A percentile compares a stretch with the other conserved stretches of the same genome.
These are phyloP conservation scores for Psococerastis gibbosa DNA, from an alignment of 2,888 invertebrate species.

Conservation along the genomic window DNA sequence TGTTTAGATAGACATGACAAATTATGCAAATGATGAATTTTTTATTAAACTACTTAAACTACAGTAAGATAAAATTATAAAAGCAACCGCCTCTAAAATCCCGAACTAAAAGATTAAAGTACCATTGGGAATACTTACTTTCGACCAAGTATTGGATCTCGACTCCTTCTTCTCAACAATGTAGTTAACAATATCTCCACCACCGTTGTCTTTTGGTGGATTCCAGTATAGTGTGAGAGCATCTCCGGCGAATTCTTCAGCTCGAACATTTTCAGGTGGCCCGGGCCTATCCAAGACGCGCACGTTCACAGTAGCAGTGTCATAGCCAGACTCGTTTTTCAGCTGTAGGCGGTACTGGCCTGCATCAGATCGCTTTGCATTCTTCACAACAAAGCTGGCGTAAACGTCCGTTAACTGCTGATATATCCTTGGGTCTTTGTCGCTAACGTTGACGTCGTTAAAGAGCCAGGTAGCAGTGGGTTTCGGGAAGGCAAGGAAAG, in stretches of 20 bases:
- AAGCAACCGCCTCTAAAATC: background rate
- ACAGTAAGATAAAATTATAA: background rate
- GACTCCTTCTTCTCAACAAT: constrained; percentile 88
- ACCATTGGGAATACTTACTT: constrained; percentile 25
- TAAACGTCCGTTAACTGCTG: constrained; percentile 67
- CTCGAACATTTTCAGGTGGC: constrained; percentile 77
- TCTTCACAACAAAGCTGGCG: constrained; percentile 82
- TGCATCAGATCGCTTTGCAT: constrained; percentile 72
- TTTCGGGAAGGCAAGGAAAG: constrained; percentile 89
- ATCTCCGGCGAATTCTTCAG: constrained; percentile 89
- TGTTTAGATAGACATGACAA: too few relatives aligned
- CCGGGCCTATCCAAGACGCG: constrained; percentile 83
- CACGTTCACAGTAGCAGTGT: constrained; percentile 87
- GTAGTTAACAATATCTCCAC: constrained; percentile 87
- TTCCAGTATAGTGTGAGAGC: constrained; percentile 91
- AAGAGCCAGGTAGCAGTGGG: constrained; percentile 89
- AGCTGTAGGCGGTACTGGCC: constrained; percentile 85
- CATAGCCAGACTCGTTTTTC: constrained; percentile 88
- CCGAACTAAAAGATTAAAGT: background rate
- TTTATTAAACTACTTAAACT: constrained; percentile 10
- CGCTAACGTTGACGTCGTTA: constrained; percentile 64
- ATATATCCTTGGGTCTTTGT: constrained; percentile 58
- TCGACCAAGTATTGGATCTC: constrained; percentile 62
- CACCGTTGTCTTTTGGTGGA: constrained; percentile 92
- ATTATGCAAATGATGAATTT: too few relatives aligned